Conservation (phyloP, 2,888 invertebrate species). For the Campoletis raptor region DNA sequence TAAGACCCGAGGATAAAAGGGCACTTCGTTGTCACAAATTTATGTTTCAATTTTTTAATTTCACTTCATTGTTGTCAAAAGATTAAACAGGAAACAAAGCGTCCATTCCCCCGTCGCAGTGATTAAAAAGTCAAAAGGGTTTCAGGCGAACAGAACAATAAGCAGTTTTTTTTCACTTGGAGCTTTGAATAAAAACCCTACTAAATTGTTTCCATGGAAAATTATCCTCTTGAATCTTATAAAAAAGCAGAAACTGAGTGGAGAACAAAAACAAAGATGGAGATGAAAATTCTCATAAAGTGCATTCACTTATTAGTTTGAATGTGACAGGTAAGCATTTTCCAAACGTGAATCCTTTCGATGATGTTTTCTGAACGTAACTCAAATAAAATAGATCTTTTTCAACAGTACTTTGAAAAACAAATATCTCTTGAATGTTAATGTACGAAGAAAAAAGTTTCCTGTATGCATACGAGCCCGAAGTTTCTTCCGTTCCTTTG, state of each 20-base stretch:
- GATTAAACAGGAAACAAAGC: neutral
- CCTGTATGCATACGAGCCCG: conserved; percentile 33
- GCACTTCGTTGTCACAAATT: neutral
- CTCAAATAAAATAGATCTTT: conserved; percentile 27
- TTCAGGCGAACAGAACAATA: neutral
- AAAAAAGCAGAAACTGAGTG: neutral
- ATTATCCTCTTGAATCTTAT: neutral
- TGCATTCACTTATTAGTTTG: neutral
- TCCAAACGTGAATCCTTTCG: conserved; percentile 10
- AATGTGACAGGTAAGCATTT: conserved; percentile 8
- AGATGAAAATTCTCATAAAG: neutral
- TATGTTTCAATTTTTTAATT: neutral
- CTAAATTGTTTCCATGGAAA: neutral
- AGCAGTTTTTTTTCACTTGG: neutral
- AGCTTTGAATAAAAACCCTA: neutral
- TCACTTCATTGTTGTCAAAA: neutral
- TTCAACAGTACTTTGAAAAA: conserved; percentile 4
- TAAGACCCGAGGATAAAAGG: neutral
- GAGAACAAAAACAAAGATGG: neutral
- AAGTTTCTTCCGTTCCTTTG: conserved; percentile 33
- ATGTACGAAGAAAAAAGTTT: conserved; percentile 18
- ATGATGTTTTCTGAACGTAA: conserved; percentile 6
- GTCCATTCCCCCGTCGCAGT: neutral
- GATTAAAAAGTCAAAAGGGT: neutral
- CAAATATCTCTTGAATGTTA: conserved; percentile 53